A percentile compares a stretch with the other conserved stretches of the same genome.
Conservation (phyloP, 2,113 vertebrate genomes). For the Opisthocomus hoazin region DNA sequence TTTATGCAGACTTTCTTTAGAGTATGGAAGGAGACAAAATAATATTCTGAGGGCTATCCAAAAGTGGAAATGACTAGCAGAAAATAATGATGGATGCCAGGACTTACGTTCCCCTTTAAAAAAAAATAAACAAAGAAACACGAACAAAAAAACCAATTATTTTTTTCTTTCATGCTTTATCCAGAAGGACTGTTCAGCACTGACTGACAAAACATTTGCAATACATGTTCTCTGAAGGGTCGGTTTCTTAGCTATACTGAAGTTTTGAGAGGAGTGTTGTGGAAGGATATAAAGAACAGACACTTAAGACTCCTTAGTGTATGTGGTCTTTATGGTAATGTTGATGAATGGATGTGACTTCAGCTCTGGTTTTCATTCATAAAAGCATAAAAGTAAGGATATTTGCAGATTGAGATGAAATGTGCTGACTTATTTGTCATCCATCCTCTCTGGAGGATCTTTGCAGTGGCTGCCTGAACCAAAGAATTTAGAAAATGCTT, state of each 20-base stretch:
- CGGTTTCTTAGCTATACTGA: neutral
- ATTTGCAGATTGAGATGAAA: neutral
- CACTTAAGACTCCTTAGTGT: neutral
- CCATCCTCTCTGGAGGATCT: neutral
- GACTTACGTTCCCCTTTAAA: neutral
- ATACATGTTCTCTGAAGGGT: neutral
- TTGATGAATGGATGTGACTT: neutral
- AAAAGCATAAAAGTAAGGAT: neutral
- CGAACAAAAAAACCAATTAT: neutral
- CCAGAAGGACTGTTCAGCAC: neutral
- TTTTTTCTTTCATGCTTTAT: neutral
- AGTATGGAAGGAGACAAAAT: neutral
- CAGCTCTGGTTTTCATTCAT: neutral
- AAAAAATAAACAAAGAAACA: too few relatives aligned
- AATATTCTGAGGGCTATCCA: neutral
- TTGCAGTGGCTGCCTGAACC: neutral
- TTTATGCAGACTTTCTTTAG: neutral
- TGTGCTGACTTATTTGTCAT: neutral
- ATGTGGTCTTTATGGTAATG: neutral
- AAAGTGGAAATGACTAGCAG: neutral
- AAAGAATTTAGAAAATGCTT: neutral
- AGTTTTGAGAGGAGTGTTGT: neutral
- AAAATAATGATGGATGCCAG: neutral
- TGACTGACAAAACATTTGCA: neutral
- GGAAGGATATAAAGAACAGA: neutral